Percentiles rank a stretch among this genome's conserved stretches.
Evolutionary conservation across 2,888 invertebrate species (phyloP).

Genomic region (Ennomos erosarius): DNA sequence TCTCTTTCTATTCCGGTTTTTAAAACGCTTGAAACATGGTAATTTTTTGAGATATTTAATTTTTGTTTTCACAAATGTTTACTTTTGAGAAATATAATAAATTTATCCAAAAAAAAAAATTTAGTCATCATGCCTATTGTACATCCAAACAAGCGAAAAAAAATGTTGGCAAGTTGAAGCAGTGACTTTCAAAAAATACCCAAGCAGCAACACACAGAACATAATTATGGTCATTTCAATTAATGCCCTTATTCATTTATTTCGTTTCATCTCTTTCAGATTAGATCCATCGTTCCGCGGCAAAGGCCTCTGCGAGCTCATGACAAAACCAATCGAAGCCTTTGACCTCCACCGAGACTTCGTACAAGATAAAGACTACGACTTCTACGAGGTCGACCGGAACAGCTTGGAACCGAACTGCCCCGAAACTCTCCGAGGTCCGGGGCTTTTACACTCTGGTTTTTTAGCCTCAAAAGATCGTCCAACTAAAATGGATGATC

Average conservation of each 20-base stretch:
- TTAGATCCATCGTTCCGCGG: slow-evolving; percentile 88
- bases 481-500: slow-evolving; percentile 51
- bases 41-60: no score
- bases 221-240: not conserved
- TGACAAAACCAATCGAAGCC: slow-evolving; percentile 88
- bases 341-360: slow-evolving; percentile 87
- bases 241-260: not conserved
- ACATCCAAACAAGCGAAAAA: no score
- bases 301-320: slow-evolving; percentile 91
- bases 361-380: slow-evolving; percentile 89
- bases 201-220: no score
- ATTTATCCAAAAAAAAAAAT: no score
- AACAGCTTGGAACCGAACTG: slow-evolving; percentile 88
- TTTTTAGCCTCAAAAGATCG: slow-evolving; percentile 67
- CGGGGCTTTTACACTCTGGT: slow-evolving; percentile 76
- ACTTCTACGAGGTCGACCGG: slow-evolving; percentile 91
- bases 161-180: no score
- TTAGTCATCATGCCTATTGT: no score
- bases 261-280: slow-evolving; percentile 62
- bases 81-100: no score
- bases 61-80: no score
- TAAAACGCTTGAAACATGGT: no score
- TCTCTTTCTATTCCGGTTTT: no score
- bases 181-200: no score
- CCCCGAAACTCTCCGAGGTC: slow-evolving; percentile 68